Base-by-base conservation (phyloP, 2,888 invertebrate genomes). In the Andrena bucephala region DNA sequence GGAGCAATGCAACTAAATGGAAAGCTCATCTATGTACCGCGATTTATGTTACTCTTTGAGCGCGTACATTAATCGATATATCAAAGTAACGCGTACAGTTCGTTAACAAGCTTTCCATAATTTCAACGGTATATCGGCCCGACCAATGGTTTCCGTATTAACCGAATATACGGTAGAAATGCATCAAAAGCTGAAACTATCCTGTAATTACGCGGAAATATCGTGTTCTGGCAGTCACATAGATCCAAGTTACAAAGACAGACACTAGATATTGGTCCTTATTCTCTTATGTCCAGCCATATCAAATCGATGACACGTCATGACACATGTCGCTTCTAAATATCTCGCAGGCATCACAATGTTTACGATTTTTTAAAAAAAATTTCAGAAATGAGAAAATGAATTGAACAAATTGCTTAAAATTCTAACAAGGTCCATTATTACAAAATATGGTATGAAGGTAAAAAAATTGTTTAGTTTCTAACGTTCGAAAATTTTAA, bases 131-230 rank as follows among this genome's bases (percentile, higher is more conserved):
- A 42, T 16, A 24, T 42, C 31, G 29, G 59, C 13, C 2, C 10
- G 24, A 42, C 27, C 52, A n/a, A 27, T 42, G 13, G 24, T 69
- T 33, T 63, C 10, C 52, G 66, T 73, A 27, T 63, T 78, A 76
- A 60, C 65, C 7, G 62, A 77, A 72, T 71, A 75, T 42, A 42
- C 42, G 42, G 42, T 78, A 42, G 66, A 48, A 71, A 66, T 31
- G 48, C 27, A 27, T 72, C 69, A 16, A 27, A 63, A 59, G 59
- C n/a, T 48, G 20, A 57, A 70, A 69, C 73, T 31, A 27, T 70
- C 60, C 48, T 52, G 48, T 81, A 81, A 80, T 78, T 78, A 77
- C 65, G 52, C 59, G 27, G 67, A 73, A 75, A 66, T 70, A 69
- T 36, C 65, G 29, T 59, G 62, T 62, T 67, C 57, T 52, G n/a